A percentile compares a stretch with the other conserved stretches of the same genome.
Conservation (phyloP, 2,113 vertebrate species). For the Dasypus novemcinctus region DNA sequence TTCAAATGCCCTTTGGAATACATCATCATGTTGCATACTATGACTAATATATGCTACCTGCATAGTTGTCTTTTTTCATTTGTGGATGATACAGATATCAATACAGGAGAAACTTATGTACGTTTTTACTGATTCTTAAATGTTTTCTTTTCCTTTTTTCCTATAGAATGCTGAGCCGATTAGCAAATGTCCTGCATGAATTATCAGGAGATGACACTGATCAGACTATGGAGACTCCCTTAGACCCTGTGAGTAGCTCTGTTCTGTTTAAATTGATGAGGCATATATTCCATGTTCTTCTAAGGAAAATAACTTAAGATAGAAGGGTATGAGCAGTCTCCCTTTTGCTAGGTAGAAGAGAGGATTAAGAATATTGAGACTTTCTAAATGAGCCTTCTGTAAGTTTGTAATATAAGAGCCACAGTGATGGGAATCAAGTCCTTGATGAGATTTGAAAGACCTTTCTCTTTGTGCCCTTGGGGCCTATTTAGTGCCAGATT, state of each 20-base stretch:
- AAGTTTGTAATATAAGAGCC: neutral
- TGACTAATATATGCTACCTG: neutral
- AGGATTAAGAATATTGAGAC: neutral
- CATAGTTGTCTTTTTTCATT: neutral
- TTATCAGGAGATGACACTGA: conserved; percentile 86
- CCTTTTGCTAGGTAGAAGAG: neutral
- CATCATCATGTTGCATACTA: neutral
- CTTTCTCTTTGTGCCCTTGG: neutral
- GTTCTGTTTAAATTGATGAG: neutral
- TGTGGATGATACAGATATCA: neutral
- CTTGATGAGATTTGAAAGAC: neutral
- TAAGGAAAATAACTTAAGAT: neutral
- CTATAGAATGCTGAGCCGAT: conserved; percentile 90
- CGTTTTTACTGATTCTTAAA: conserved; percentile 34
- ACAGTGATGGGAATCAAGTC: neutral
- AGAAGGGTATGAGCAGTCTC: neutral
- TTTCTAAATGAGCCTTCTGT: neutral
- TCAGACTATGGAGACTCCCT: conserved; percentile 36
- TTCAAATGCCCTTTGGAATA: conserved; percentile 15
- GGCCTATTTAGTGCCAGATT: neutral
- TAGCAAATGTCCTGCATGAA: conserved; percentile 93
- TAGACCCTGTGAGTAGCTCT: conserved; percentile 79
- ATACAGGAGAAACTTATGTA: neutral
- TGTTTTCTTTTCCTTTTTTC: neutral
- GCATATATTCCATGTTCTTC: neutral